Base-by-base conservation (phyloP, 92 coral and sea anemone species). In the Epizoanthus stellaris region DNA sequence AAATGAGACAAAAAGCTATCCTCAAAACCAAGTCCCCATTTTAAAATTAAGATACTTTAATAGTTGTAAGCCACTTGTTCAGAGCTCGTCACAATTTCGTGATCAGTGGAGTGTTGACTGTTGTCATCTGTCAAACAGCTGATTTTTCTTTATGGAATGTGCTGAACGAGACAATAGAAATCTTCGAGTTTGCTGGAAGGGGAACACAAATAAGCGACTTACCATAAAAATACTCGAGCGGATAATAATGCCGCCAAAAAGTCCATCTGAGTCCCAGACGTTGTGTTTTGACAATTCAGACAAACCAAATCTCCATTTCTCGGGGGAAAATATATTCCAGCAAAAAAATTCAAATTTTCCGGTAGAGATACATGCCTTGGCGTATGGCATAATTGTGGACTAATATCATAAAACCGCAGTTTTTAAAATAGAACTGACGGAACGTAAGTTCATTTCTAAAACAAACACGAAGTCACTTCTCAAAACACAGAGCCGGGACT, bases 361-460 rank as follows among this genome's bases (percentile, higher is more conserved):
- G 71, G 71, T 9, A 42, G 73, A 59, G 56, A 52, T 52, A 5
- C 73, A 43, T 63, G 83, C 72, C 72, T 47, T 14, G 61, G 42
- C 61, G 49, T 14, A 61, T 42, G 72, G 5, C 43, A 62, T 43
- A 62, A 20, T 45, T 6, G 71, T 43, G 10, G 43, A 63, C 25
- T 62, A 61, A 79, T 79, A 62, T 62, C 60, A 23, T 59, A 79
- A 68, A 76, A 62, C 83, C 83, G 23, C 83, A 60, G 54, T 49
- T 43, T 17, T 45, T 79, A 79, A 79, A 79, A 79, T 79, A 79
- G 83, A 79, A 79, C 34, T 79, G 83, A 79, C 83, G 83, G 70
- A 63, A 63, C 40, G 15, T 10, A 79, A 42, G 83, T 63, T 79
- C 61, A 79, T 79, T 79, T 79, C 2, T 19, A 79, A 79, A 79